Conservation (phyloP, 2,113 vertebrate species). For the Carassius carassius region DNA sequence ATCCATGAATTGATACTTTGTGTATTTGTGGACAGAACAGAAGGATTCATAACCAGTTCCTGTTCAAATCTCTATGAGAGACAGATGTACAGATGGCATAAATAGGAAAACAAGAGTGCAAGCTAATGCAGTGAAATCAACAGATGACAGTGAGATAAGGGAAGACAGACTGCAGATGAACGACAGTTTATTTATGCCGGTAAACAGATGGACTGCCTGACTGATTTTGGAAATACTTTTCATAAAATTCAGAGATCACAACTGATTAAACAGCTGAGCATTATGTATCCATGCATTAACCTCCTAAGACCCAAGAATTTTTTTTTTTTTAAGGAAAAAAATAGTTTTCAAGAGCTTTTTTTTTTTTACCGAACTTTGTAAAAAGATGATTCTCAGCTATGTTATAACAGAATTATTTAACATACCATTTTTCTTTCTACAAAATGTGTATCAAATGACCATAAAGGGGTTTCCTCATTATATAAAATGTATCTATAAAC, state of each 20-base stretch:
- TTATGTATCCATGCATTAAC: background rate
- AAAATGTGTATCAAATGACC: too few relatives aligned
- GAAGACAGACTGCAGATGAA: conserved; percentile 27
- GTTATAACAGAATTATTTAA: too few relatives aligned
- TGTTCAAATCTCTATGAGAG: conserved; percentile 21
- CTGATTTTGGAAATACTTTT: conserved; percentile 36
- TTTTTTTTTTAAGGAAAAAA: too few relatives aligned
- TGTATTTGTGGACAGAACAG: conserved; percentile 12
- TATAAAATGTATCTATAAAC: too few relatives aligned
- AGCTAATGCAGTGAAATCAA: conserved; percentile 35
- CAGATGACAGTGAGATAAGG: conserved; percentile 37
- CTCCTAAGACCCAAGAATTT: too few relatives aligned
- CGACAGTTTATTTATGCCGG: conserved; percentile 18
- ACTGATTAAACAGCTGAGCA: background rate
- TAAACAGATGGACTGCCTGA: conserved; percentile 37
- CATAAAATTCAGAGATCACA: conserved; percentile 1
- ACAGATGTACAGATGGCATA: conserved; percentile 38
- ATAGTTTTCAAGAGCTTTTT: too few relatives aligned
- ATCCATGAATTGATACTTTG: conserved; percentile 16
- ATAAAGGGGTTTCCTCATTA: too few relatives aligned
- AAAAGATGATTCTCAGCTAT: too few relatives aligned
- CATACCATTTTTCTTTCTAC: too few relatives aligned
- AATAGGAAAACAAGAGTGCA: conserved; percentile 14
- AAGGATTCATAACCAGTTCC: conserved; percentile 29
- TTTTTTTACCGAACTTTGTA: too few relatives aligned